Conservation (phyloP, 2,113 vertebrate species). For the Gavia stellata region DNA sequence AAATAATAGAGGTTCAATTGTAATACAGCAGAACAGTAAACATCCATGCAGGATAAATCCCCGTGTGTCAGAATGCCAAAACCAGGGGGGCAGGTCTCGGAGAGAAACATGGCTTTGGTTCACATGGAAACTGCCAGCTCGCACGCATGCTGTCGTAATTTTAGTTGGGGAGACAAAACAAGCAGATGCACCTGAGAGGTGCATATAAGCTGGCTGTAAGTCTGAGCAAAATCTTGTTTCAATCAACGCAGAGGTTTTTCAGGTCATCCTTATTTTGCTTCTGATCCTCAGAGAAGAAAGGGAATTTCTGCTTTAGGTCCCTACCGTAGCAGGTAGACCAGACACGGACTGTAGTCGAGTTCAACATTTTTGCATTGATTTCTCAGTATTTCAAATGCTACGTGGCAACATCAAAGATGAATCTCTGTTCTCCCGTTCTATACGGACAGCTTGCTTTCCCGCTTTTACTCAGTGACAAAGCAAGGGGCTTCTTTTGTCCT, state of each 20-base stretch:
- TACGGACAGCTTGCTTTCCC: accelerated
- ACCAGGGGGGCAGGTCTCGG: not conserved
- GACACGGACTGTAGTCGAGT: accelerated
- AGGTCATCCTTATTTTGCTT: not conserved
- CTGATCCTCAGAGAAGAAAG: not conserved
- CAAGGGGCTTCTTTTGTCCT: not conserved
- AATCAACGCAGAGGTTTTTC: not conserved
- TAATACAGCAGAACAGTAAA: not conserved
- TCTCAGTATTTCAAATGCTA: not conserved
- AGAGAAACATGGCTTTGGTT: not conserved
- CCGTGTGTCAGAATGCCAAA: not conserved
- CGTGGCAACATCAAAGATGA: not conserved
- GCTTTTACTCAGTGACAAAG: not conserved
- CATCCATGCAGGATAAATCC: not conserved
- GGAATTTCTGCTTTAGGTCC: not conserved
- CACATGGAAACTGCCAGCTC: not conserved
- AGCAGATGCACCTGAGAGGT: not conserved
- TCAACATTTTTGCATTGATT: not conserved
- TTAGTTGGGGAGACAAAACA: not conserved
- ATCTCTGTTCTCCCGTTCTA: not conserved
- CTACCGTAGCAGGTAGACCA: not conserved
- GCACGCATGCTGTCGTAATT: accelerated
- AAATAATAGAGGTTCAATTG: slow-evolving; percentile 3
- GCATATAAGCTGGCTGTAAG: not conserved
- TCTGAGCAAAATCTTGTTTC: not conserved